Evolutionary conservation across 2,888 invertebrate genomes (phyloP), one percentile per base, ranked within the genome.

Genomic region (Diadromus collaris): DNA sequence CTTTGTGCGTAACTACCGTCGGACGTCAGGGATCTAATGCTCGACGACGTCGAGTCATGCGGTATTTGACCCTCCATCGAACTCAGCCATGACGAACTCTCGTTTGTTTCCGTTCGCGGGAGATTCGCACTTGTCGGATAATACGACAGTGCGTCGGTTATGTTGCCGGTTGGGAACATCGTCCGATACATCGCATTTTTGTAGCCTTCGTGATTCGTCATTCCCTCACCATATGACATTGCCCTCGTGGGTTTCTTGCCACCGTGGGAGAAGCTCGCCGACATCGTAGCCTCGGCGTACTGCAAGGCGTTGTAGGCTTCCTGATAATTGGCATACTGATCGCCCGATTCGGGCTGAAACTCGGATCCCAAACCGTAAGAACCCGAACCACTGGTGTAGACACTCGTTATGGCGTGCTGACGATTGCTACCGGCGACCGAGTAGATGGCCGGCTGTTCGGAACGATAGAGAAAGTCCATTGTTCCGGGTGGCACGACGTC

Each of bases 91-190:
- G 93, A 92, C 19, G 80, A 80, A 34, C 92, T 90, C 85, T 94
- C 94, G 87, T 90, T 91, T 51, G 91, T 91, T 78, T 94, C 93
- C 61, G 93, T 92, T 60, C 91, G 90, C 24, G 93, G 93, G 65
- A 93, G 89, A 88, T 92, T 92, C 82, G 92, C 93, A 44, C 94
- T 95, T 1, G 95, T 95, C 1, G 96, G 96, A 89, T 97, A 97
- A 85, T 96, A 97, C 0, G 95, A 95, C 7, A 97, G 91, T 16
- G 96, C 95, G 88, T 97, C 96, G 0, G 96, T 96, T 29, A 97
- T 93, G 77, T 92, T 90, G 5, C 95, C 94, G 1, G 94, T 93
- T 51, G 95, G 95, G 86, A 95, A 95, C 91, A 94, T 94, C 41
- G 94, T 92, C 73, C 95, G 92, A 86, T 94, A 94, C 90, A 93